Base-by-base conservation (phyloP, 2,113 vertebrate genomes). In the Oreochromis tanganicae region DNA sequence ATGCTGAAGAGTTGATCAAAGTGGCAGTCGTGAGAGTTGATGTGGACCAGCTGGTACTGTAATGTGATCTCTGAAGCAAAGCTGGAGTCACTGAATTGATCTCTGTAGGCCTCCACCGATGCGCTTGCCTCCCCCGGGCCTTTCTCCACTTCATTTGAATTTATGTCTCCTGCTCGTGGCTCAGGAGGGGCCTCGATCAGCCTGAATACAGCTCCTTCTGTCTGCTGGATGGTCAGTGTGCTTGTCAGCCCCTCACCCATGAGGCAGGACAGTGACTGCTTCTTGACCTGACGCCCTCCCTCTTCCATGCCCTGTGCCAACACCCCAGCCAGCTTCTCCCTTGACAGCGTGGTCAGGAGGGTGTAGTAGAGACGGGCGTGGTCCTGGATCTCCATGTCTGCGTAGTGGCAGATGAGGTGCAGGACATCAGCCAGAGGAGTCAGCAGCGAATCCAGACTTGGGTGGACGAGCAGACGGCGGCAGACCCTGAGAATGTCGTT, bases 311-410 rank as follows among this genome's bases (percentile, higher is more conserved):
- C 95, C 84, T 91, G 95, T 3, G 91, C 90, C 36, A 97, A 75
- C 19, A 97, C 89, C 0, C 92, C 91, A 0, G 92, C 91, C 56
- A 98, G 94, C 92, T 98, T 98, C 80, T 97, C 97, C 19, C 66
- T 66, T 0, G 97, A 96, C 43, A 98, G 94, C 1, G 97, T 97
- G 46, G 96, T 96, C 57, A 98, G 96, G n/a, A 98, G 94, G 6
- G 96, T 91, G 89, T 97, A 98, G 93, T 98, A 98, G 16, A 98
- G 96, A 11, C 97, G 96, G 10, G 97, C 97, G 0, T 96, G 97
- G 86, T 98, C 97, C 63, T 95, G 96, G 38, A 97, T 94, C n/a
- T 98, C 98, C 0, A 96, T 95, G 91, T 98, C 97, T 2, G 95
- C 95, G 5, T 97, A 97, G 85, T 80, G 80, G 34, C 91, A 80